phyloP scores from a whole-genome alignment of 2,113 vertebrate genomes.

The Xiphorhynchus elegans region DNA sequence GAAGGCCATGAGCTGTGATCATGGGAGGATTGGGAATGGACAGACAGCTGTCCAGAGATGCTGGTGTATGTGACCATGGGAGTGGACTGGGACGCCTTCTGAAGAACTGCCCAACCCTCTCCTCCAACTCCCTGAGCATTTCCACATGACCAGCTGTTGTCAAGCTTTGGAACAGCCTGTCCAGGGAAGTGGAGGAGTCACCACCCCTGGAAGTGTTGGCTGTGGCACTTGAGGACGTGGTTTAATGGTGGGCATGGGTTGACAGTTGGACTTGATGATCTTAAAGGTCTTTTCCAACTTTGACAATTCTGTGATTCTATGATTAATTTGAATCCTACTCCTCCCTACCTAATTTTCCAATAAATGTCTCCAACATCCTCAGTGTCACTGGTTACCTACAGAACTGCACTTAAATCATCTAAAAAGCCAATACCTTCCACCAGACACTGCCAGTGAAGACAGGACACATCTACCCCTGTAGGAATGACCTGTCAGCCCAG shows the following conservation, averaged over 20 bases:
- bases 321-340: not conserved
- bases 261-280: not conserved
- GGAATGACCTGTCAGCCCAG: not conserved
- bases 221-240: not conserved
- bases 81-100: not conserved
- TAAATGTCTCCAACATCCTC: not conserved
- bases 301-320: not conserved
- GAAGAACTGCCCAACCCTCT: not conserved
- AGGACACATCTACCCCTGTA: not conserved
- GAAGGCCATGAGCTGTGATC: not conserved
- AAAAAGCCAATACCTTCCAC: not conserved
- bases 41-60: not conserved
- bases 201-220: not conserved
- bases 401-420: not conserved
- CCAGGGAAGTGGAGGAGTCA: not conserved
- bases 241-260: not conserved
- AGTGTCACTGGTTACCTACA: fast-evolving
- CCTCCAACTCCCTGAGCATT: not conserved
- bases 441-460: not conserved
- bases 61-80: not conserved
- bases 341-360: not conserved
- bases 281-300: not conserved
- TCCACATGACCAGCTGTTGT: not conserved
- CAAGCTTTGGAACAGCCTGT: not conserved
- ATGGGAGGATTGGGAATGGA: not conserved